Evolutionary conservation across 2,888 invertebrate genomes (phyloP).

Genomic region (Hypercompe scribonia): DNA sequence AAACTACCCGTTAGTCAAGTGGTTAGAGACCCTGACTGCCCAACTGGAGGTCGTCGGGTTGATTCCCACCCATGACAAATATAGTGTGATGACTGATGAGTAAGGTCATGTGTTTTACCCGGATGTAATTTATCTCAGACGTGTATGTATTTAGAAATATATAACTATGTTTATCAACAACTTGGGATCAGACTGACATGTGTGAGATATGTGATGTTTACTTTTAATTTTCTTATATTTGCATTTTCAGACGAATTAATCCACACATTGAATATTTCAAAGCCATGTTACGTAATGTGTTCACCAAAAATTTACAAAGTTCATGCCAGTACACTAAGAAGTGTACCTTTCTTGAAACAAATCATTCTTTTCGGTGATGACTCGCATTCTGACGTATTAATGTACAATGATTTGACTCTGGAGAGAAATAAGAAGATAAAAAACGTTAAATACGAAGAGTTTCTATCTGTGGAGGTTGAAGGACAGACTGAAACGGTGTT

Average conservation of each 20-base stretch:
- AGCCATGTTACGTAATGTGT: conserved; percentile 68
- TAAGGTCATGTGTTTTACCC: no score
- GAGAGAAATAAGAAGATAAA: conserved; percentile 44
- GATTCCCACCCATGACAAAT: no score
- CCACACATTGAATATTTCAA: conserved; percentile 67
- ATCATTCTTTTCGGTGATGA: conserved; percentile 67
- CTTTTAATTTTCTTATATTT: conserved; percentile 7
- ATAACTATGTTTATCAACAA: no score
- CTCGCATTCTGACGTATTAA: conserved; percentile 44
- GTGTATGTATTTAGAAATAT: no score
- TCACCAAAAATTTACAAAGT: conserved; percentile 64
- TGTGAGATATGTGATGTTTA: no score
- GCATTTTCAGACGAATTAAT: conserved; percentile 69
- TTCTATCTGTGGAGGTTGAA: conserved; percentile 59
- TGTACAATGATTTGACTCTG: conserved; percentile 62
- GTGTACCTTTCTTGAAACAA: conserved; percentile 55
- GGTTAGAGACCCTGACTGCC: no score
- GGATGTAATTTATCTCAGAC: no score
- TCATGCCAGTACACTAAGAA: conserved; percentile 56
- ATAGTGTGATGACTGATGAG: no score
- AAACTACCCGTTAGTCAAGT: no score
- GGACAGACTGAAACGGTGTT: conserved; percentile 65
- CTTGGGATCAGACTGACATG: no score
- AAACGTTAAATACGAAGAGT: conserved; percentile 63
- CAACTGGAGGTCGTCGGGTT: no score